phyloP scores from a whole-genome alignment of 1,140 invertebrate species.

The Listronotus bonariensis region DNA sequence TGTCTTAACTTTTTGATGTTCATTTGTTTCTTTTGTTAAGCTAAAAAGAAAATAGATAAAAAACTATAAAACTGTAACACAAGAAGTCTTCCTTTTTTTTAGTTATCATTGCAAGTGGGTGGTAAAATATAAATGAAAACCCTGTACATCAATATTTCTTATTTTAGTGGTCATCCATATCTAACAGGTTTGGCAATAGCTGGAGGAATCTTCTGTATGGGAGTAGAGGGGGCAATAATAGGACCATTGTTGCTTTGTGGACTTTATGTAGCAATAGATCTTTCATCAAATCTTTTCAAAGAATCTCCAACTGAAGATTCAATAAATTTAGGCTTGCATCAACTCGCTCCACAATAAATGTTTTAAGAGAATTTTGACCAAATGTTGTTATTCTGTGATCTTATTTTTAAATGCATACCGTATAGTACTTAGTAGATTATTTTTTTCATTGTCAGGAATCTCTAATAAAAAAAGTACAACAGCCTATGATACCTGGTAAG shows the following conservation, averaged over 20 bases:
- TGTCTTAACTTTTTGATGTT: too few species aligned
- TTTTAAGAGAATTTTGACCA: not conserved
- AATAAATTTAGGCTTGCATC: constrained; percentile 53
- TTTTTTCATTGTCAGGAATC: not conserved
- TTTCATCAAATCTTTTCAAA: constrained; percentile 64
- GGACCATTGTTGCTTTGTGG: constrained; percentile 92
- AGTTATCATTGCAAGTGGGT: too few species aligned
- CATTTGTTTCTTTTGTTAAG: too few species aligned
- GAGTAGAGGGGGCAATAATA: constrained; percentile 94
- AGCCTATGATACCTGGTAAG: too few species aligned
- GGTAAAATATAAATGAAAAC: too few species aligned
- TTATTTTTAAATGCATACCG: not conserved
- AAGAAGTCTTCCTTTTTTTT: too few species aligned
- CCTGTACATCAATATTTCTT: too few species aligned
- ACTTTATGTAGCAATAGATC: constrained; percentile 78
- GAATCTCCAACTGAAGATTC: constrained; percentile 60
- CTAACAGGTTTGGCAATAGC: constrained; percentile 96
- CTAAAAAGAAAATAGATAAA: too few species aligned
- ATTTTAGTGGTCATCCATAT: constrained; percentile 90
- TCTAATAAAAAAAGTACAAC: constrained; percentile 2
- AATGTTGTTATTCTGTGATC: constrained; percentile 1
- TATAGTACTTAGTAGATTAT: too few species aligned
- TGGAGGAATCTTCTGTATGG: constrained; percentile 97
- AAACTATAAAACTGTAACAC: too few species aligned
- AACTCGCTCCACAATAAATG: constrained; percentile 21